Conservation (phyloP, 1,140 invertebrate species). For the Drosophila repletoides region DNA sequence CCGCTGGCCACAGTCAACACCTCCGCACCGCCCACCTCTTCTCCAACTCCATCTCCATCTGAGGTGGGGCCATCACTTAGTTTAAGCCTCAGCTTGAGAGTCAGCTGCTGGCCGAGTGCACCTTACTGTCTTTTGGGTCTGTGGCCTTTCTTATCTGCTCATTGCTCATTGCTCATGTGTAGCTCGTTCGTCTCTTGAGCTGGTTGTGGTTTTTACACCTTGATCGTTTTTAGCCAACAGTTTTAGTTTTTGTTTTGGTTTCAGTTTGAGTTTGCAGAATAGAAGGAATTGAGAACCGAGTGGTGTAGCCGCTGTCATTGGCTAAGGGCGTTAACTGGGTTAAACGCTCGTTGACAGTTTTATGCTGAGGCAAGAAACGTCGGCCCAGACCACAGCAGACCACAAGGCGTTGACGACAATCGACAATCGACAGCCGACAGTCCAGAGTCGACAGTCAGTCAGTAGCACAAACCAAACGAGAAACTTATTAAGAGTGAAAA, state of each 20-base stretch:
- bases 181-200: slow-evolving; percentile 16
- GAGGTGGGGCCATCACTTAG: slow-evolving; percentile 67
- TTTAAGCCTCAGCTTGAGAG: slow-evolving; percentile 22
- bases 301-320: slow-evolving; percentile 36
- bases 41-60: slow-evolving; percentile 11
- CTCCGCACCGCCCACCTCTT: slow-evolving; percentile 54
- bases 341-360: slow-evolving; percentile 77
- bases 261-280: slow-evolving; percentile 49
- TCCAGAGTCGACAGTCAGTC: too few species aligned
- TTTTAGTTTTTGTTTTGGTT: slow-evolving; percentile 26
- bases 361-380: slow-evolving; percentile 53
- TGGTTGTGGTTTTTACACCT: slow-evolving; percentile 69
- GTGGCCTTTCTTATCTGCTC: slow-evolving; percentile 45
- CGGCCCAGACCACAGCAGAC: slow-evolving; percentile 20
- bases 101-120: slow-evolving; percentile 8
- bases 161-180: slow-evolving; percentile 13
- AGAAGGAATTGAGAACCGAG: slow-evolving; percentile 45
- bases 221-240: slow-evolving; percentile 46
- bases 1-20: slow-evolving; percentile 66
- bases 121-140: slow-evolving; percentile 38
- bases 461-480: slow-evolving; percentile 74
- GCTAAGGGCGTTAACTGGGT: slow-evolving; percentile 75
- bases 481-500: slow-evolving; percentile 79
- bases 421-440: too few species aligned
- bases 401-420: slow-evolving; percentile 46